phyloP scores from a whole-genome alignment of 2,113 vertebrate species.

The Plectropomus leopardus region DNA sequence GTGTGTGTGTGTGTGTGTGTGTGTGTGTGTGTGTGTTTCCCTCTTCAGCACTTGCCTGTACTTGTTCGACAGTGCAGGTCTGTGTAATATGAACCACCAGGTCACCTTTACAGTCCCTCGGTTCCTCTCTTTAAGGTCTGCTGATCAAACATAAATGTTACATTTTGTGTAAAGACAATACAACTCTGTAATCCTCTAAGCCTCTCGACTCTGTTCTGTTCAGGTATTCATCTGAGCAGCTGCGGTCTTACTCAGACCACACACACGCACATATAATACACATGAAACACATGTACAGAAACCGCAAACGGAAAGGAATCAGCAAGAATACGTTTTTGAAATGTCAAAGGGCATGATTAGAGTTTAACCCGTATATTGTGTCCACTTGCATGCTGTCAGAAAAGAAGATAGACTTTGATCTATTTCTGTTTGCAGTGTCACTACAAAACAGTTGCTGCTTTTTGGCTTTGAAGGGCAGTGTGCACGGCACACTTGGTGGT shows the following conservation, averaged over 20 bases:
- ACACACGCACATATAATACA: constrained; percentile 37
- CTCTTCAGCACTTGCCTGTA: constrained; percentile 46
- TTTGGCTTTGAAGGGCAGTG: constrained; percentile 57
- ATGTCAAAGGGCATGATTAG: constrained; percentile 29
- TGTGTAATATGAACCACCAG: constrained; percentile 62
- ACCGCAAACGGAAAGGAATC: not conserved
- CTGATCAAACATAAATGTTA: constrained; percentile 67
- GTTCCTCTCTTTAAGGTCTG: constrained; percentile 57
- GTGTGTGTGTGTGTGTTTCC: constrained; percentile 18
- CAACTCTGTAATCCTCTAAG: constrained; percentile 45
- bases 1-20: not conserved
- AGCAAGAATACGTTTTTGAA: constrained; percentile 6
- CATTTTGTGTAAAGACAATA: constrained; percentile 65
- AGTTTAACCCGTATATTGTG: constrained; percentile 7
- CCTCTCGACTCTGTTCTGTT: constrained; percentile 32
- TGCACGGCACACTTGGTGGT: constrained; percentile 24
- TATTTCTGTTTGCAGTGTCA: constrained; percentile 53
- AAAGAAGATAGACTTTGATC: constrained; percentile 33
- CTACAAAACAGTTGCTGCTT: constrained; percentile 52
- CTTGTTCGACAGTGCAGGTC: constrained; percentile 61
- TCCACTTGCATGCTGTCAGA: constrained; percentile 13
- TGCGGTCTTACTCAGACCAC: constrained; percentile 53
- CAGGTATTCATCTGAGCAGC: constrained; percentile 43
- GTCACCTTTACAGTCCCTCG: constrained; percentile 66
- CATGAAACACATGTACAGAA: not conserved